Conservation (phyloP, 2,888 invertebrate genomes). For the Exocentrus adspersus region DNA sequence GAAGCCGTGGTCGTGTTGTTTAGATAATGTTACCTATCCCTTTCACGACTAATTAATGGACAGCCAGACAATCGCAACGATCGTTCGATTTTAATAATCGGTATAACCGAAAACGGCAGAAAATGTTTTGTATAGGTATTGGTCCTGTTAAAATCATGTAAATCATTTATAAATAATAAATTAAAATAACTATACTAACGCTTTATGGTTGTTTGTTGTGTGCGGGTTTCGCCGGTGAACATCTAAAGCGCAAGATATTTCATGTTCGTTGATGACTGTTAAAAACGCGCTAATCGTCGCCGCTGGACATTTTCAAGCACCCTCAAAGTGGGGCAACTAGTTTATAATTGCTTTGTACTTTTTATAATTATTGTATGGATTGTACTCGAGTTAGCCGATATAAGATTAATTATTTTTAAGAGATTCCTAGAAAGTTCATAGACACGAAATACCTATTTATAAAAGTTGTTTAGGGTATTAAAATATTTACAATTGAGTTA, state of each 20-base stretch:
- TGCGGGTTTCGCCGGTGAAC: conserved; percentile 25
- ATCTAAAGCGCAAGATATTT: conserved; percentile 6
- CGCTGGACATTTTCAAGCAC: conserved; percentile 35
- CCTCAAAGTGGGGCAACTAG: conserved; percentile 41
- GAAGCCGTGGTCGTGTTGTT: conserved; percentile 21
- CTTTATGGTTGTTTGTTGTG: conserved; percentile 56
- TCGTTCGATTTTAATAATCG: conserved; percentile 43
- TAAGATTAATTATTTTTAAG: conserved; percentile 63
- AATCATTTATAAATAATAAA: conserved; percentile 55
- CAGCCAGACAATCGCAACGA: conserved; percentile 44
- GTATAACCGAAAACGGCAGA: conserved; percentile 45
- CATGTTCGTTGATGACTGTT: conserved; percentile 42
- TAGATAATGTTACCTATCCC: conserved; percentile 4
- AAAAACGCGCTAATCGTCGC: conserved; percentile 28
- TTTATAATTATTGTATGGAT: conserved; percentile 59
- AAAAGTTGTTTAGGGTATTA: conserved; percentile 59
- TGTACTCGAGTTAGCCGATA: conserved; percentile 54
- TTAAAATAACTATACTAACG: conserved; percentile 52
- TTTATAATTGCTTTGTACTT: conserved; percentile 63
- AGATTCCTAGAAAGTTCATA: conserved; percentile 49
- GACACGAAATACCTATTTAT: conserved; percentile 49
- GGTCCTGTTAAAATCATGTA: conserved; percentile 54
- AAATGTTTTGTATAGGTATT: conserved; percentile 53
- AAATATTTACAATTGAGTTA: conserved; percentile 60
- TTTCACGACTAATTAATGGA: conserved; percentile 12